These are phyloP conservation scores for Haplochromis vanheusdeni DNA, from an alignment of 2,113 vertebrate genomes.

Conservation along the genomic window DNA sequence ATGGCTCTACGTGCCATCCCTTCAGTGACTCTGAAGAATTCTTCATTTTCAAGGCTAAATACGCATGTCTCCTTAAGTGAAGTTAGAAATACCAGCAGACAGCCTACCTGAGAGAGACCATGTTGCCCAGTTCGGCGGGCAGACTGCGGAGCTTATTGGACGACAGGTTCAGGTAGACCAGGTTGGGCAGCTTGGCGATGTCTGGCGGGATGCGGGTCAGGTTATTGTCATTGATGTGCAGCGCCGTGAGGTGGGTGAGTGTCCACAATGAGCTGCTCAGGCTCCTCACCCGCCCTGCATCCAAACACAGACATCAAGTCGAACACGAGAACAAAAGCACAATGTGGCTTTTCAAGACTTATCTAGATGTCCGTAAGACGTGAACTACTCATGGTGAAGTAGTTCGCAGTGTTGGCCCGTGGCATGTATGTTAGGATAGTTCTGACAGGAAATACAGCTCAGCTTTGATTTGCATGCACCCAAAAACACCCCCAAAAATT, in stretches of 20 bases:
- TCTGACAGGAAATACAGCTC: not conserved
- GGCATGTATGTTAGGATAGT: not conserved
- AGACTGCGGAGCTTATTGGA: constrained; percentile 99
- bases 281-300: constrained; percentile 88
- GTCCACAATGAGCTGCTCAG: constrained; percentile 93
- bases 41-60: not conserved
- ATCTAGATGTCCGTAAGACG: not conserved
- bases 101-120: constrained; percentile 97
- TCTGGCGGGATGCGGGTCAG: constrained; percentile 96
- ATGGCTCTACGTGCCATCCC: not conserved
- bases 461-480: not conserved
- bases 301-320: not conserved
- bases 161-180: constrained; percentile 97
- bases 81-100: not conserved
- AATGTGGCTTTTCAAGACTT: not conserved
- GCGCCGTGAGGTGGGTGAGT: constrained; percentile 92
- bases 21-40: not conserved
- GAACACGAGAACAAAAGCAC: not conserved
- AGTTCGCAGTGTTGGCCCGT: not conserved
- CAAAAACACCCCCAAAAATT: accelerated
- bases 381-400: not conserved
- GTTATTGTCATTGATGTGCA: constrained; percentile 98
- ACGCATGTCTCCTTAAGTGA: not conserved
- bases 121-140: constrained; percentile 98
- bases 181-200: constrained; percentile 96